Percentiles rank a stretch among this genome's conserved stretches.
Evolutionary conservation across 2,797 vertebrate species (phyloP).

Genomic region (Salmo trutta): DNA sequence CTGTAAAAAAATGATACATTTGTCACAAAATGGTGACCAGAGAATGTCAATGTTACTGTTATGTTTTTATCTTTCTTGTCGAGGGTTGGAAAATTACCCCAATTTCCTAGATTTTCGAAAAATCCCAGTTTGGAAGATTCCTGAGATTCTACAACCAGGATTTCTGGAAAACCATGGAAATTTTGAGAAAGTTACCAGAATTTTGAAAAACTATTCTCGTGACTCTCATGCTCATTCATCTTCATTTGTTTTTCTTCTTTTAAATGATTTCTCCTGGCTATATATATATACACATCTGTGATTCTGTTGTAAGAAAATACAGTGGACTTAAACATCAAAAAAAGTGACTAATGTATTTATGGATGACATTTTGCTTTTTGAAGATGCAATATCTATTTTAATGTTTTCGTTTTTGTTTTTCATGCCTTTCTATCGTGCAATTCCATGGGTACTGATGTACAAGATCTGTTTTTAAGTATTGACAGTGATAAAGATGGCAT

Average conservation of each 20-base stretch:
- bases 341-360: conserved; percentile 71
- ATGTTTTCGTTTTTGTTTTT: conserved; percentile 72
- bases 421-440: conserved; percentile 79
- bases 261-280: conserved; percentile 56
- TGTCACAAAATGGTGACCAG: conserved; percentile 59
- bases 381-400: conserved; percentile 78
- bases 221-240: conserved; percentile 53
- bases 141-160: too few species aligned
- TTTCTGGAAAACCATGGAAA: conserved; percentile 19
- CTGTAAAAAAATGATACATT: conserved; percentile 58
- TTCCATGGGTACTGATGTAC: conserved; percentile 69
- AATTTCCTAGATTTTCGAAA: too few species aligned
- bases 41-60: conserved; percentile 70
- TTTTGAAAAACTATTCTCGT: conserved; percentile 35
- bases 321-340: conserved; percentile 53
- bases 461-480: conserved; percentile 57
- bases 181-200: too few species aligned
- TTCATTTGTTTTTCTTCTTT: conserved; percentile 38
- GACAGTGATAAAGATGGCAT: conserved; percentile 66
- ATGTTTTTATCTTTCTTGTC: neutral
- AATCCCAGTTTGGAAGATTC: too few species aligned
- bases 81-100: too few species aligned
- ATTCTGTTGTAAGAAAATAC: conserved; percentile 80
- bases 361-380: conserved; percentile 72
- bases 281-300: conserved; percentile 67